Percentiles rank a stretch among this genome's conserved stretches.
Evolutionary conservation across 2,888 invertebrate species (phyloP).

Genomic region (Gari tellinella): DNA sequence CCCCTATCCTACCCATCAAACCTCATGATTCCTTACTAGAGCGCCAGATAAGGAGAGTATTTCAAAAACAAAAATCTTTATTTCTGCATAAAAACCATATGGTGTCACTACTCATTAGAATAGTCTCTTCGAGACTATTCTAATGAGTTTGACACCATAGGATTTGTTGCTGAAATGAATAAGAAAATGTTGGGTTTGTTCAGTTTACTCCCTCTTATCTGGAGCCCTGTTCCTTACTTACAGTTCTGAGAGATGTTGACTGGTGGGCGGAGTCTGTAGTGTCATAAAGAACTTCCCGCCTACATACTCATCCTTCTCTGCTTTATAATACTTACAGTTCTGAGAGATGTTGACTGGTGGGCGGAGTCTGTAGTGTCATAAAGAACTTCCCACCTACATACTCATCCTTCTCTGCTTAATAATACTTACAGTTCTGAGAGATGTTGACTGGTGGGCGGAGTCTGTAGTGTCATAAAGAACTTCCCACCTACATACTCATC

Average conservation of each 20-base stretch:
- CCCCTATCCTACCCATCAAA: too few species aligned
- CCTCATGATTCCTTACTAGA: too few species aligned
- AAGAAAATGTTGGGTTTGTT: too few species aligned
- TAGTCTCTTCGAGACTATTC: too few species aligned
- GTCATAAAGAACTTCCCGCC: conserved; percentile 93
- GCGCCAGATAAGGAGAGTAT: too few species aligned
- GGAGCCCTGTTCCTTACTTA: too few species aligned
- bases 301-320: conserved; percentile 93
- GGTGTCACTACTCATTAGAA: too few species aligned
- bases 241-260: conserved; percentile 86
- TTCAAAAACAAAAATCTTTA: too few species aligned
- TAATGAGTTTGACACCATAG: too few species aligned
- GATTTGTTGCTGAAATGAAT: too few species aligned
- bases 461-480: conserved; percentile 95
- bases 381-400: conserved; percentile 90
- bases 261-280: conserved; percentile 92
- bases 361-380: conserved; percentile 93
- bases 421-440: conserved; percentile 85
- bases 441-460: conserved; percentile 91
- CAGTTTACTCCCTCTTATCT: too few species aligned
- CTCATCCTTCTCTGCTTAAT: conserved; percentile 97
- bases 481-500: conserved; percentile 89
- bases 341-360: conserved; percentile 88
- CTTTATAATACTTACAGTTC: conserved; percentile 89
- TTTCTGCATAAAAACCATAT: too few species aligned